phyloP scores from a whole-genome alignment of 1,140 invertebrate genomes.

The Pseudomyrmex dendroicus region DNA sequence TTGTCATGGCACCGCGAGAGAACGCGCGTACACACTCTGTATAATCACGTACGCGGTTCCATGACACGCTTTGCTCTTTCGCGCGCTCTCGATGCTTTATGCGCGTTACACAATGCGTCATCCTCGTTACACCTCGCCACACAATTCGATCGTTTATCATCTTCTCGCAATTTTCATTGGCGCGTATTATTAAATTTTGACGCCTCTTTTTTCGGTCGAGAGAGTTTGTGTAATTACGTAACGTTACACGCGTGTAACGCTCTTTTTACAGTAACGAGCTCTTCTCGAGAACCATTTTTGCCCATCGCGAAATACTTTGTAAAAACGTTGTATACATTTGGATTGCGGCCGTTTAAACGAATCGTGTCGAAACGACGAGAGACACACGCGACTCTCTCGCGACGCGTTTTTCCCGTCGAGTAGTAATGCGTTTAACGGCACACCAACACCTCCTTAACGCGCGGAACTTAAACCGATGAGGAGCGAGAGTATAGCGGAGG shows the following conservation, averaged over 20 bases:
- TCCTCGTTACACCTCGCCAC: slow-evolving; percentile 6
- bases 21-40: neutral
- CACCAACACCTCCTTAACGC: neutral
- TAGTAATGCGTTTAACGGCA: slow-evolving; percentile 7
- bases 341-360: neutral
- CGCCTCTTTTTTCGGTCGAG: neutral
- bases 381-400: too few species aligned
- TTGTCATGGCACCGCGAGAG: slow-evolving; percentile 45
- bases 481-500: neutral
- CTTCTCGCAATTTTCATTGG: slow-evolving; percentile 5
- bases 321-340: neutral
- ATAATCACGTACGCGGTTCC: neutral
- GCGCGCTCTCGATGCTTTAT: slow-evolving; percentile 34
- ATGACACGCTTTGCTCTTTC: slow-evolving; percentile 33
- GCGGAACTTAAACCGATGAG: neutral
- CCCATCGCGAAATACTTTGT: neutral
- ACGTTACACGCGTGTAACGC: too few species aligned
- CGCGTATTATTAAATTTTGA: neutral
- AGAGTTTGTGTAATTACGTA: neutral
- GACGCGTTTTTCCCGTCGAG: neutral
- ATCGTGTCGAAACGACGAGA: too few species aligned
- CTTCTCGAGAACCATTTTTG: neutral
- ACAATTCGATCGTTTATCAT: slow-evolving; percentile 26
- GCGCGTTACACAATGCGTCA: slow-evolving; percentile 35
- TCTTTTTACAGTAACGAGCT: neutral